phyloP scores from a whole-genome alignment of 2,797 vertebrate genomes.

The Chiloscyllium punctatum region DNA sequence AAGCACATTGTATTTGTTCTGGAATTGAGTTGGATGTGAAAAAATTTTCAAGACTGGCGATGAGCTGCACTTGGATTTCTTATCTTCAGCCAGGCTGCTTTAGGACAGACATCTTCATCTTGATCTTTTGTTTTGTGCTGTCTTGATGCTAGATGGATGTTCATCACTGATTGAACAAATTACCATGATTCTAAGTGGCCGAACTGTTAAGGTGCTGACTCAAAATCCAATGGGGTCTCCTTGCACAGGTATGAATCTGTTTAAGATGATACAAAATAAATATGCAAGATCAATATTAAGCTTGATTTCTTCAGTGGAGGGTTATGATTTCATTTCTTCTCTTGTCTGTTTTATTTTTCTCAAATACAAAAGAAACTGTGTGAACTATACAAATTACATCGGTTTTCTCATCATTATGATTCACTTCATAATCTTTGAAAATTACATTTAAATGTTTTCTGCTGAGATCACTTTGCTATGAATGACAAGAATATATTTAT shows the following conservation, averaged over 20 bases:
- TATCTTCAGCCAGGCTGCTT: too few species aligned
- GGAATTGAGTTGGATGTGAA: too few species aligned
- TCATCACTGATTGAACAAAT: too few species aligned
- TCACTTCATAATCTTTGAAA: neutral
- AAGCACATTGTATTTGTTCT: too few species aligned
- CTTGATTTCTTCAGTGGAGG: neutral
- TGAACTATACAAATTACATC: neutral
- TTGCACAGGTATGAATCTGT: neutral
- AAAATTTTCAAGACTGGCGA: too few species aligned
- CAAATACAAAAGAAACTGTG: neutral
- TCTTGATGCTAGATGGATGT: too few species aligned
- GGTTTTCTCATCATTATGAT: neutral
- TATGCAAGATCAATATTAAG: neutral
- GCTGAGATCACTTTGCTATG: neutral
- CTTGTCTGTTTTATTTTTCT: neutral
- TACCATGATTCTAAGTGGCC: too few species aligned
- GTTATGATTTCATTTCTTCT: neutral
- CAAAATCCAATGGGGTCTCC: neutral
- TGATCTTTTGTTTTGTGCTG: too few species aligned
- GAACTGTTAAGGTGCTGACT: too few species aligned
- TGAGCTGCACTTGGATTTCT: too few species aligned
- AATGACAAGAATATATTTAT: constrained; percentile 8
- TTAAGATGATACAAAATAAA: neutral
- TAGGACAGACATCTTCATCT: too few species aligned
- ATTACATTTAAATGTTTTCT: neutral